Conservation (phyloP, 2,113 vertebrate genomes). For the Perca flavescens region DNA sequence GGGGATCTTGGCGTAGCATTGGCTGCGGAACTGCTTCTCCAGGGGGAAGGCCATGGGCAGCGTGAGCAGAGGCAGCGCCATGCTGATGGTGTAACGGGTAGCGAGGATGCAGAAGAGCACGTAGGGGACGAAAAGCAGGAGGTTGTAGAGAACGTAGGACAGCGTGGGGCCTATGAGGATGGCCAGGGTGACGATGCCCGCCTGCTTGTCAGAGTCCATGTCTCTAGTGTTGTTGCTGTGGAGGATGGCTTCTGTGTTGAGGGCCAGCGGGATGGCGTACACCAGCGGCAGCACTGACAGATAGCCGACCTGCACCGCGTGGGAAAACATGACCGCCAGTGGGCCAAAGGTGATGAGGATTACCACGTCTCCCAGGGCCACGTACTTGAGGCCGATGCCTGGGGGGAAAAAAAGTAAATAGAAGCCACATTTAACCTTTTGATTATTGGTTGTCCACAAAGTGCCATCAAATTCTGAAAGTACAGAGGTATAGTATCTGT, state of each 20-base stretch:
- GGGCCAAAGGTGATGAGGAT: slow-evolving; percentile 99
- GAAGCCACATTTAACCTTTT: neutral
- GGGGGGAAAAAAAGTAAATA: slow-evolving; percentile 46
- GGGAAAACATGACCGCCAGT: slow-evolving; percentile 96
- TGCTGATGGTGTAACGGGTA: slow-evolving; percentile 94
- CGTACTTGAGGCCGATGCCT: slow-evolving; percentile 98
- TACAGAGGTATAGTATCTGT: neutral
- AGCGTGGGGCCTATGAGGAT: slow-evolving; percentile 94
- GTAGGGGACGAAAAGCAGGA: slow-evolving; percentile 94
- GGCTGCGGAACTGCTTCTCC: slow-evolving; percentile 94
- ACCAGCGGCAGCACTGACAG: slow-evolving; percentile 92
- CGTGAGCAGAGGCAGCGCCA: slow-evolving; percentile 94
- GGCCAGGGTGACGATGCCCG: slow-evolving; percentile 96
- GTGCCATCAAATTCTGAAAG: neutral
- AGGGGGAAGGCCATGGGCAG: slow-evolving; percentile 95
- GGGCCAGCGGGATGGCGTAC: slow-evolving; percentile 93
- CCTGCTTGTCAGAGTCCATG: slow-evolving; percentile 95
- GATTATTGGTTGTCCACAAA: neutral
- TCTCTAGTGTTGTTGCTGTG: slow-evolving; percentile 99
- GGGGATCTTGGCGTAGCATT: slow-evolving; percentile 91
- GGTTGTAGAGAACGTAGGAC: slow-evolving; percentile 93
- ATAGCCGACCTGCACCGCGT: slow-evolving; percentile 96
- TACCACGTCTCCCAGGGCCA: slow-evolving; percentile 95
- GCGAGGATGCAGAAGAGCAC: slow-evolving; percentile 94
- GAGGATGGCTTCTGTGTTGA: slow-evolving; percentile 97